A percentile compares a stretch with the other conserved stretches of the same genome.
These are phyloP conservation scores for Pheosia tremula DNA, from an alignment of 2,888 invertebrate species.

Conservation along the genomic window DNA sequence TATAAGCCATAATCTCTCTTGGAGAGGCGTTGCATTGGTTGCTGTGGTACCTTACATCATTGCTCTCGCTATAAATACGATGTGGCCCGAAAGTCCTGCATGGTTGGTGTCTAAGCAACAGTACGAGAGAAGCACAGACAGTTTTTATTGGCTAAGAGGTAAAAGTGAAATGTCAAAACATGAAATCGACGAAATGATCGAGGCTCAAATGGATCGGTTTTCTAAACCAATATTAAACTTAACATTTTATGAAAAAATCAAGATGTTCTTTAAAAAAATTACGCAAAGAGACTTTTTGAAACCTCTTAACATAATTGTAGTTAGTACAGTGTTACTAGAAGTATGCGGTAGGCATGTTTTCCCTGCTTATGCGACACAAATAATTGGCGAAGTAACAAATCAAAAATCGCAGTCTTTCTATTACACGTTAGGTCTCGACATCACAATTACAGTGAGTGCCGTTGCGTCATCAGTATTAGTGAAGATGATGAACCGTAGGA, in stretches of 20 bases:
- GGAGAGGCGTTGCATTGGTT: conserved; percentile 41
- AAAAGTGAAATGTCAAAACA: conserved; percentile 57
- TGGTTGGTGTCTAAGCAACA: conserved; percentile 36
- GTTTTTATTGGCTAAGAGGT: conserved; percentile 79
- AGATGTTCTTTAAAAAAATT: conserved; percentile 25
- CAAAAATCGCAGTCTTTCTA: conserved; percentile 32
- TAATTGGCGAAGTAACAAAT: conserved; percentile 41
- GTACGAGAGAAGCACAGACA: conserved; percentile 26
- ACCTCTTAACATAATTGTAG: conserved; percentile 38
- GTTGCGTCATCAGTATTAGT: conserved; percentile 33
- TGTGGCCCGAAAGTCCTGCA: conserved; percentile 46
- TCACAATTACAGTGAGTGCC: conserved; percentile 38
- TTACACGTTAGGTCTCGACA: conserved; percentile 45
- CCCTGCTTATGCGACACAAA: conserved; percentile 48
- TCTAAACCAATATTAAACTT: conserved; percentile 8
- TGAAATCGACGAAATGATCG: conserved; percentile 35
- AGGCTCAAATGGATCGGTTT: conserved; percentile 24
- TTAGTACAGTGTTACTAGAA: conserved; percentile 41
- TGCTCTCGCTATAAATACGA: conserved; percentile 25
- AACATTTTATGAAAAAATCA: neutral
- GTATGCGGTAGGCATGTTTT: conserved; percentile 45
- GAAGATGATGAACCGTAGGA: conserved; percentile 37
- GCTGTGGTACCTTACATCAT: conserved; percentile 31
- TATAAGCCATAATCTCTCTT: conserved; percentile 33
- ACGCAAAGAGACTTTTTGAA: conserved; percentile 31